Evolutionary conservation across 2,113 vertebrate genomes (phyloP), one percentile per base, ranked within the genome.

Genomic region (Cyanoramphus novaezelandiae): DNA sequence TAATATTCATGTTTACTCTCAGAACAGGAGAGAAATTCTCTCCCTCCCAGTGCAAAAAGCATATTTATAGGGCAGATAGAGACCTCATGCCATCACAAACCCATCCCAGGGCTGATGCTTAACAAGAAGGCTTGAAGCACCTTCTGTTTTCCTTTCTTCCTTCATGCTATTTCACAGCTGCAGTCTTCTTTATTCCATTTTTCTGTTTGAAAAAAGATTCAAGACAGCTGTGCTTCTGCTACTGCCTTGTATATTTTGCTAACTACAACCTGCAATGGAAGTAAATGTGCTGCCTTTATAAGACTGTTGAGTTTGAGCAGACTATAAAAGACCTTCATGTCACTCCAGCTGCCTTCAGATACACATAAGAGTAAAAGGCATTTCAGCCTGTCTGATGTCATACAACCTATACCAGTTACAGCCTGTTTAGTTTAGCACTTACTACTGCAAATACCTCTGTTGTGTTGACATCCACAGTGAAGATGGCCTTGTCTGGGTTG

Each of bases 401-500:
- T 3, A 31, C 50, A 44, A 1, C 4, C 35, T 17, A 23, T 4
- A 8, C 8, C 69, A 74, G 49, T 4, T 7, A 6, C 0, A 6
- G n/a, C 13, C 6, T 35, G 47, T 41, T 62, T 0, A 37, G 50
- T 24, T 67, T 31, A 76, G 52, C 57, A 63, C 23, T 37, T n/a
- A 11, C 44, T 65, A 19, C 63, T 64, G 39, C 28, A 49, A 50
- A 13, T 97, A 98, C 99, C 99, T 99, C 98, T 81, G 97, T 97
- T 53, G 98, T 99, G 95, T 91, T 97, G 88, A 88, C 79, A 28
- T 98, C 96, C 71, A 99, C 97, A 0, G 98, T 98, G 59, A 99
- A 98, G 80, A 98, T 35, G 8, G 98, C 98, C 97, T 98, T 98
- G 97, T 98, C 98, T 27, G 98, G 98, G 88, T 97, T 98, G 49